These are phyloP conservation scores for Ruditapes philippinarum DNA, from an alignment of 1,140 invertebrate species.

Conservation along the genomic window DNA sequence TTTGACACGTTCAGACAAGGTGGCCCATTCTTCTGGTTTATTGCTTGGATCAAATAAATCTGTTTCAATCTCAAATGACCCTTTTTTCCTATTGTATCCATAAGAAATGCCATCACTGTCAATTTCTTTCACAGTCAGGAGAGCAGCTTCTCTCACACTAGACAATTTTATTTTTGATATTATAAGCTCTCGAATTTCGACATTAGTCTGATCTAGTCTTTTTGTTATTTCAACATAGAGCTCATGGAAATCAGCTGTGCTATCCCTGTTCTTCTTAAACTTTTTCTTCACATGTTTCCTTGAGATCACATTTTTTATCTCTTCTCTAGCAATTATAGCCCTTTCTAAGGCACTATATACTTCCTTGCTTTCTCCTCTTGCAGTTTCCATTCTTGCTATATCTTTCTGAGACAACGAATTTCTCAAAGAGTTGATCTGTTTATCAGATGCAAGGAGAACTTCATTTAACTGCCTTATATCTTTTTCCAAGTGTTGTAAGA, in stretches of 20 bases:
- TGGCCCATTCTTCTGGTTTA: slow-evolving; percentile 60
- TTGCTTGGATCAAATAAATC: slow-evolving; percentile 54
- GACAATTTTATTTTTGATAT: slow-evolving; percentile 57
- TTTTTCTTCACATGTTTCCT: slow-evolving; percentile 59
- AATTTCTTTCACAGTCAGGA: slow-evolving; percentile 53
- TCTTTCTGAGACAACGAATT: slow-evolving; percentile 27
- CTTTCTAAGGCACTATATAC: not conserved
- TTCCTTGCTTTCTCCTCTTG: slow-evolving; percentile 14
- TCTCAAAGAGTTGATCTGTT: slow-evolving; percentile 13
- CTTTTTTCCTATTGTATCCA: slow-evolving; percentile 63
- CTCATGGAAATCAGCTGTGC: slow-evolving; percentile 12
- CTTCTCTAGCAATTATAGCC: slow-evolving; percentile 46
- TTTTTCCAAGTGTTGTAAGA: slow-evolving; percentile 52
- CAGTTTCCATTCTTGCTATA: not conserved
- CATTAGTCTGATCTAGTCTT: slow-evolving; percentile 22
- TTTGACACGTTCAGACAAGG: slow-evolving; percentile 57
- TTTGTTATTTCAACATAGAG: slow-evolving; percentile 56
- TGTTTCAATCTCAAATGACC: slow-evolving; percentile 59
- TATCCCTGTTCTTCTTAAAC: slow-evolving; percentile 30
- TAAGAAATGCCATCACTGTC: slow-evolving; percentile 45
- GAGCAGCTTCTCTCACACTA: slow-evolving; percentile 47
- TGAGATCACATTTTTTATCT: slow-evolving; percentile 61
- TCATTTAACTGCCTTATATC: slow-evolving; percentile 55
- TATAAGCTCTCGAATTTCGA: slow-evolving; percentile 51
- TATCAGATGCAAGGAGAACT: not conserved